phyloP scores from a whole-genome alignment of 2,113 vertebrate genomes.

The Parotia lawesii region DNA sequence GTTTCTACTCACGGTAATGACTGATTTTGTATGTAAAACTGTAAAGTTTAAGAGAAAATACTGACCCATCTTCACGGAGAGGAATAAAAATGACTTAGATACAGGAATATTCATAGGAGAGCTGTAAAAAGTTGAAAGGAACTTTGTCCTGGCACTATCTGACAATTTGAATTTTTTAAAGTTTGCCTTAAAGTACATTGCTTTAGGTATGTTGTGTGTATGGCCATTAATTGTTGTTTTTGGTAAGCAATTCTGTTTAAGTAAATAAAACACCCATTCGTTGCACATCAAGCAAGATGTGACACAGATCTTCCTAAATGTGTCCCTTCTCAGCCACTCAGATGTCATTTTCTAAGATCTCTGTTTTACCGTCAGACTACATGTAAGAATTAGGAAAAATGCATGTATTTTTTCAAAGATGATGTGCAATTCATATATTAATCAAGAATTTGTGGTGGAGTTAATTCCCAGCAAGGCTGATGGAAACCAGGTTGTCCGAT shows the following conservation, averaged over 20 bases:
- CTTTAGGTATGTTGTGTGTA: neutral
- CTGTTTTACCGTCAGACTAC: neutral
- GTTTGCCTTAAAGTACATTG: neutral
- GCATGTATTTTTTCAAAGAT: neutral
- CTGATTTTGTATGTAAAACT: neutral
- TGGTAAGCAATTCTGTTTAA: neutral
- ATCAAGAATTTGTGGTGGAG: neutral
- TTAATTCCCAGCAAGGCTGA: neutral
- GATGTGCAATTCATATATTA: neutral
- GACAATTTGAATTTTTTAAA: neutral
- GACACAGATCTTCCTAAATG: neutral
- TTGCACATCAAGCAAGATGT: neutral
- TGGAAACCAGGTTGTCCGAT: neutral
- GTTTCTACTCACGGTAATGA: neutral
- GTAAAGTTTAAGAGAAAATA: neutral
- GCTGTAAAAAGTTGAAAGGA: neutral
- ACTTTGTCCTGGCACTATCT: neutral
- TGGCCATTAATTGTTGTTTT: neutral
- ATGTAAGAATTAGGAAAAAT: neutral
- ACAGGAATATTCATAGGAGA: neutral
- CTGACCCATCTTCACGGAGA: neutral
- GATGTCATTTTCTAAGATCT: neutral
- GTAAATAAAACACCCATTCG: neutral
- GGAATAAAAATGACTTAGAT: neutral
- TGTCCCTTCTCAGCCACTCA: neutral